Evolutionary conservation across 1,140 invertebrate species (phyloP).

Genomic region (Eriosoma lanigerum): DNA sequence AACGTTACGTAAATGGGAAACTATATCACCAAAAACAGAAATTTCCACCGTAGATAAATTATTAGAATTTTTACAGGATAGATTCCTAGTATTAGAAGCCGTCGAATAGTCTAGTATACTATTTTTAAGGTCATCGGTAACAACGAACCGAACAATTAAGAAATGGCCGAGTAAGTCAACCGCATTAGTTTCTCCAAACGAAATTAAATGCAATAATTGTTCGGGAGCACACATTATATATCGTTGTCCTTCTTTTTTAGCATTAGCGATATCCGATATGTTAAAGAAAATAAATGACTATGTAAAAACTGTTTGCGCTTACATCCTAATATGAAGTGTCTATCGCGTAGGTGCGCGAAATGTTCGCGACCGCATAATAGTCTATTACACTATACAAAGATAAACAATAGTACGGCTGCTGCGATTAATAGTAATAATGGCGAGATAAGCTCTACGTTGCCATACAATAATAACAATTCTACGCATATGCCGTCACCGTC

Average conservation of each 20-base stretch:
- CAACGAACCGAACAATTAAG: not conserved
- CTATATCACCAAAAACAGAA: not conserved
- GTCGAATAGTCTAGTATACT: not conserved
- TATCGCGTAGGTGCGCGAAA: not conserved
- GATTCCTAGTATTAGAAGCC: not conserved
- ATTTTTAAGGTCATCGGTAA: no score
- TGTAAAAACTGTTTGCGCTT: constrained; percentile 12
- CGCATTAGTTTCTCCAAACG: no score
- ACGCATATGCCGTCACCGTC: not conserved
- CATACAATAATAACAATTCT: not conserved
- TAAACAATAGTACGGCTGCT: not conserved
- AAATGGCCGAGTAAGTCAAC: not conserved
- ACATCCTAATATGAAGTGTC: not conserved
- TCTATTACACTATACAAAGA: not conserved
- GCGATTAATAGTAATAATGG: not conserved
- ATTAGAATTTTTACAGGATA: constrained; percentile 13
- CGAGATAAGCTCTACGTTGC: no score
- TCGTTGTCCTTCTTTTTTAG: constrained; percentile 8
- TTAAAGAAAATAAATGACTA: not conserved
- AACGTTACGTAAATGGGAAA: not conserved
- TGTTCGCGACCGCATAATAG: not conserved
- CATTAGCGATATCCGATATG: not conserved
- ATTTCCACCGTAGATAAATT: not conserved
- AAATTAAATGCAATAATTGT: no score
- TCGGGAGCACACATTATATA: not conserved